A percentile compares a stretch with the other conserved stretches of the same genome.
Evolutionary conservation across 2,888 invertebrate species (phyloP).

Genomic region (Polietes domitor): DNA sequence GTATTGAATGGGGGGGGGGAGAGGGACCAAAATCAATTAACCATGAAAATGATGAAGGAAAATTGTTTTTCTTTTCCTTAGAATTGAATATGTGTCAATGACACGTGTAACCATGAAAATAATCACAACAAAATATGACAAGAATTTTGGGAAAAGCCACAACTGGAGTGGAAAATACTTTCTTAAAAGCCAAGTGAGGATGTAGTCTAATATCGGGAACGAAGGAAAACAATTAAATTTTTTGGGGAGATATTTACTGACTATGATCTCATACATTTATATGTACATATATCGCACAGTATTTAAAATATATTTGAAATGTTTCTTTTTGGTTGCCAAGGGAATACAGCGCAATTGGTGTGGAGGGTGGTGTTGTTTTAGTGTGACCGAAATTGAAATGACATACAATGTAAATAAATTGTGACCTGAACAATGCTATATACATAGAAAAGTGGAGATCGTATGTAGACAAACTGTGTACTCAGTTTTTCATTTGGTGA

Average conservation of each 20-base stretch:
- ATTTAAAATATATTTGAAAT: neutral
- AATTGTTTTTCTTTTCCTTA: conserved; percentile 1
- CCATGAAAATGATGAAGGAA: conserved; percentile 15
- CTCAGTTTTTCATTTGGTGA: too few species aligned
- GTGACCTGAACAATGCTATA: too few species aligned
- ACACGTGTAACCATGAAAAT: conserved; percentile 43
- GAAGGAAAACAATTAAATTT: conserved; percentile 4
- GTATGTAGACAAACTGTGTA: too few species aligned
- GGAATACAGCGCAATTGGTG: neutral
- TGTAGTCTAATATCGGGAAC: neutral
- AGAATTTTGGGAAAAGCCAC: neutral
- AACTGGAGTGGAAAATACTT: neutral
- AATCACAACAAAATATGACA: neutral
- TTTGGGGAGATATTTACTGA: neutral
- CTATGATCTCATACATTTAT: neutral
- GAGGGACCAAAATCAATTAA: conserved; percentile 25
- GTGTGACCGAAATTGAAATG: neutral
- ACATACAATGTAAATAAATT: neutral
- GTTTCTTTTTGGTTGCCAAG: neutral
- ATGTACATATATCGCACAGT: too few species aligned
- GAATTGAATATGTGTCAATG: conserved; percentile 42
- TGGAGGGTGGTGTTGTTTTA: neutral
- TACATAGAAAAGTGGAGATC: too few species aligned
- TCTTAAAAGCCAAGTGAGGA: neutral
- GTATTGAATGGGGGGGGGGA: neutral